Evolutionary conservation across 2,888 invertebrate genomes (phyloP).

Genomic region (Ophioninae sp.): DNA sequence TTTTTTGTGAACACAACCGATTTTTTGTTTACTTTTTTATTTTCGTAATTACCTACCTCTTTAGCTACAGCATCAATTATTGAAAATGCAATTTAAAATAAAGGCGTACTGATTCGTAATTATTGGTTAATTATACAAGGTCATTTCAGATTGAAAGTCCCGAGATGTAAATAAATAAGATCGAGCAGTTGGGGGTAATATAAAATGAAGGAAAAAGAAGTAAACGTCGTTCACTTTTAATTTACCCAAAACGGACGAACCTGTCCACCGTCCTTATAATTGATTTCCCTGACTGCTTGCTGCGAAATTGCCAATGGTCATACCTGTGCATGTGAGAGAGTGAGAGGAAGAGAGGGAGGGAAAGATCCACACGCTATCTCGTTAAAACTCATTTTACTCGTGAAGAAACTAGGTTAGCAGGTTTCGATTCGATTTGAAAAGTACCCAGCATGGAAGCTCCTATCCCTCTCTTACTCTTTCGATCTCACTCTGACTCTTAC

Average conservation of each 20-base stretch:
- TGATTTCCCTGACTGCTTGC: slow-evolving; percentile 41
- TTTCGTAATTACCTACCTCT: too few relatives aligned
- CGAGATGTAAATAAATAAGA: neutral
- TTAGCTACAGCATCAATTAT: too few relatives aligned
- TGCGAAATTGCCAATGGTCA: slow-evolving; percentile 48
- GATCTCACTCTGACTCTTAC: neutral
- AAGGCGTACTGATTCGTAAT: neutral
- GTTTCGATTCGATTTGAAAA: slow-evolving; percentile 57
- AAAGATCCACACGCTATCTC: slow-evolving; percentile 45
- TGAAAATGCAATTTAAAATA: neutral
- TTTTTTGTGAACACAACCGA: too few relatives aligned
- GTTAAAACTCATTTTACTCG: slow-evolving; percentile 62
- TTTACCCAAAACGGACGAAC: slow-evolving; percentile 27
- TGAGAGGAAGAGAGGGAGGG: neutral
- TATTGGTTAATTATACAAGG: neutral
- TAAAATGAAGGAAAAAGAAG: slow-evolving; percentile 7
- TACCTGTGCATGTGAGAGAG: slow-evolving; percentile 17
- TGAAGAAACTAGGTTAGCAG: slow-evolving; percentile 62
- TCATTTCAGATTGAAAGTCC: slow-evolving; percentile 1
- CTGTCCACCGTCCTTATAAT: slow-evolving; percentile 52
- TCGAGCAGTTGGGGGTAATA: neutral
- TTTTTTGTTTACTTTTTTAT: too few relatives aligned
- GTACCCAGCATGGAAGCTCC: slow-evolving; percentile 12
- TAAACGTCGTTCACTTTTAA: slow-evolving; percentile 31
- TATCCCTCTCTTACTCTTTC: neutral